phyloP scores from a whole-genome alignment of 2,888 invertebrate genomes.

The Pollenia griseotomentosa region DNA sequence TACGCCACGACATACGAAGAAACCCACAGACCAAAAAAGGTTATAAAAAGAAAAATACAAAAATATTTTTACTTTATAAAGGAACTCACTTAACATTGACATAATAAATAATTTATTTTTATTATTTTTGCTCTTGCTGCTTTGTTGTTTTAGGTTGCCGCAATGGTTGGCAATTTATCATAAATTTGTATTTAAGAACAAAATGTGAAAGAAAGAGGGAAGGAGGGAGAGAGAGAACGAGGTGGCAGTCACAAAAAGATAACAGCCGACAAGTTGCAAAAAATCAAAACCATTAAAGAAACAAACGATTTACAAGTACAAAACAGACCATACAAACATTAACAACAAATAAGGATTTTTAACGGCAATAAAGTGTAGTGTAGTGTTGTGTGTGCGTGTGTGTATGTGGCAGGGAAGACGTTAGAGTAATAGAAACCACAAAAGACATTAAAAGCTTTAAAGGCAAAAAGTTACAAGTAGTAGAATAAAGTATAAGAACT shows the following conservation, averaged over 20 bases:
- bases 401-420: not conserved
- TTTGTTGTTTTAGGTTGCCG: not conserved
- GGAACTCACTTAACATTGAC: constrained; percentile 15
- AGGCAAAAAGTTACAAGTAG: not conserved
- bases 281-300: constrained; percentile 50
- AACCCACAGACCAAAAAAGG: too few species aligned
- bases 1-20: not conserved
- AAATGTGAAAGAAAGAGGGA: not conserved
- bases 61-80: not conserved
- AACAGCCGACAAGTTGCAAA: constrained; percentile 40
- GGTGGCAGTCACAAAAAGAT: not conserved
- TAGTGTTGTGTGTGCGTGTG: not conserved
- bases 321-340: not conserved
- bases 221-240: not conserved
- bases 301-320: constrained; percentile 31
- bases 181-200: not conserved
- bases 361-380: not conserved
- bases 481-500: not conserved
- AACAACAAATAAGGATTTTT: not conserved
- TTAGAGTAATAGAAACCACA: not conserved
- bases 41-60: not conserved
- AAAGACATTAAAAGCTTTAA: constrained; percentile 6
- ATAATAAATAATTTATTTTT: constrained; percentile 15
- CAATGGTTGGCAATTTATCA: constrained; percentile 28
- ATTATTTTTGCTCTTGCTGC: not conserved